Conservation (phyloP, 2,797 vertebrate genomes). For the Chlorospingus flavigularis region DNA sequence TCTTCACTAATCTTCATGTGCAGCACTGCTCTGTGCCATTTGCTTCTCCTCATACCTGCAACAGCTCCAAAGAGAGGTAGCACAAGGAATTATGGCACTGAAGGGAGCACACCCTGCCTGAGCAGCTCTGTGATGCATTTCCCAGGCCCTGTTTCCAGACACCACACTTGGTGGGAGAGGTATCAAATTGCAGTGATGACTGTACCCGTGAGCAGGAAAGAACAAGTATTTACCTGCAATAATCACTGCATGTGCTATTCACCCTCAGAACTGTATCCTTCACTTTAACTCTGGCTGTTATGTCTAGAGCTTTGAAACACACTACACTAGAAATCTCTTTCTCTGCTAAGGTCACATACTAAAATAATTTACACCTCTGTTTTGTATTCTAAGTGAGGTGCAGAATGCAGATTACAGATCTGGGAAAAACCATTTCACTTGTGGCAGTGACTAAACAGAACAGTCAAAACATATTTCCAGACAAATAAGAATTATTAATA, state of each 20-base stretch:
- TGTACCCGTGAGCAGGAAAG: background rate
- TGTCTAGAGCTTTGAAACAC: background rate
- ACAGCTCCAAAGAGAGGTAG: background rate
- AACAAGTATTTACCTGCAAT: slow-evolving; percentile 49
- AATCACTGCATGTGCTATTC: background rate
- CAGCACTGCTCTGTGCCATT: background rate
- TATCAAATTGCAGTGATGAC: slow-evolving; percentile 20
- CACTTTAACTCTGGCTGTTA: background rate
- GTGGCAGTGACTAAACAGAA: background rate
- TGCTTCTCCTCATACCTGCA: background rate
- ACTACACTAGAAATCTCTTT: background rate
- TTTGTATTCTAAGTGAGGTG: background rate
- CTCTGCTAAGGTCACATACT: background rate
- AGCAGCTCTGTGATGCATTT: slow-evolving; percentile 32
- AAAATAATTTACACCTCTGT: background rate
- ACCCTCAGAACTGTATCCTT: background rate
- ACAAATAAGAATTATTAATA: background rate
- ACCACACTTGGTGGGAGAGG: background rate
- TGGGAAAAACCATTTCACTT: background rate
- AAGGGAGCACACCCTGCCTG: slow-evolving; percentile 28
- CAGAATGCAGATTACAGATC: background rate
- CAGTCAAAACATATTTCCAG: slow-evolving; percentile 23
- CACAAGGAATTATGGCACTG: background rate
- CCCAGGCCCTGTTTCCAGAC: slow-evolving; percentile 49
- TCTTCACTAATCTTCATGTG: background rate